Percentiles rank a stretch among this genome's conserved stretches.
phyloP scores from a whole-genome alignment of 2,888 invertebrate genomes.

The Germaria angustata region DNA sequence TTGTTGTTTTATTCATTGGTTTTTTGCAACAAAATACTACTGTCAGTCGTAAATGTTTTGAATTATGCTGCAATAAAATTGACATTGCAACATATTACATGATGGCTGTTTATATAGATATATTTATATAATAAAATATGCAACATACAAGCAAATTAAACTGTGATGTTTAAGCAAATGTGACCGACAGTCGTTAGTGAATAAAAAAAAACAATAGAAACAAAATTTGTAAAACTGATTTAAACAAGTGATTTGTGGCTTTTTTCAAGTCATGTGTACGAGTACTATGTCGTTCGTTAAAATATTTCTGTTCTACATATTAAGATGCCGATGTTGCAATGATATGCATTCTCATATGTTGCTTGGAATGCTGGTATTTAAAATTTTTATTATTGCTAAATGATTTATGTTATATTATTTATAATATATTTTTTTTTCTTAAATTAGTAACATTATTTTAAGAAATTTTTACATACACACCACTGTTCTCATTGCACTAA shows the following conservation, averaged over 20 bases:
- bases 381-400: no score
- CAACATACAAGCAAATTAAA: slow-evolving; percentile 9
- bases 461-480: background rate
- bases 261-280: background rate
- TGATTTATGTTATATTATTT: no score
- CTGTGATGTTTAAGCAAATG: slow-evolving; percentile 44
- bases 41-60: slow-evolving; percentile 50
- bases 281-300: background rate
- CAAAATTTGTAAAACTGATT: slow-evolving; percentile 12
- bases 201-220: background rate
- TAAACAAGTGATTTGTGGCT: slow-evolving; percentile 22
- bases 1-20: background rate
- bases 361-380: background rate
- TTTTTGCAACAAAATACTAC: slow-evolving; percentile 34
- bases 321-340: background rate
- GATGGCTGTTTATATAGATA: slow-evolving; percentile 18
- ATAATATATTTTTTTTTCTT: background rate
- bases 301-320: background rate
- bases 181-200: background rate
- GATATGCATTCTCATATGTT: no score
- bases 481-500: background rate
- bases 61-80: slow-evolving; percentile 58
- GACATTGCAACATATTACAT: slow-evolving; percentile 62
- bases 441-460: background rate
- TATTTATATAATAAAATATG: no score